These are phyloP conservation scores for Coremacera marginata DNA, from an alignment of 2,888 invertebrate species.

Conservation along the genomic window DNA sequence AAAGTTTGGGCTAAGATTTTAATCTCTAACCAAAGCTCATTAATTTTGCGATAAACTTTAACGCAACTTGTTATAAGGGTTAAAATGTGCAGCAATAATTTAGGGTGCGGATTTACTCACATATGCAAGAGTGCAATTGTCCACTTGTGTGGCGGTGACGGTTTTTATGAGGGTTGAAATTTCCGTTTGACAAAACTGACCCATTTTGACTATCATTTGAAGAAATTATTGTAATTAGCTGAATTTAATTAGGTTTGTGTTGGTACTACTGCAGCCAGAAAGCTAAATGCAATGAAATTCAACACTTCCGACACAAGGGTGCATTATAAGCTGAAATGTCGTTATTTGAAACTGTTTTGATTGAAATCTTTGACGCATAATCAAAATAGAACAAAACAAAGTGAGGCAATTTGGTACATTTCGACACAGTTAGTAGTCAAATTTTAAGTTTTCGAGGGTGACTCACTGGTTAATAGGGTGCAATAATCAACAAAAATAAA, in stretches of 20 bases:
- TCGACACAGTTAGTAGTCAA: background rate
- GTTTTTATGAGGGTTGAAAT: background rate
- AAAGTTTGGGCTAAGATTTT: conserved; percentile 7
- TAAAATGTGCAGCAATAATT: background rate
- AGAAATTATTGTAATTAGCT: background rate
- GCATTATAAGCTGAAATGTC: background rate
- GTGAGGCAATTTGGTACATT: background rate
- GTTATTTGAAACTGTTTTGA: conserved; percentile 26
- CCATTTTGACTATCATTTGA: background rate
- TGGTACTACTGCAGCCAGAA: background rate
- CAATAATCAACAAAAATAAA: too few species aligned
- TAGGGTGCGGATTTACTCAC: background rate
- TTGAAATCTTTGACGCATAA: conserved; percentile 6
- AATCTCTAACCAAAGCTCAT: conserved; percentile 13
- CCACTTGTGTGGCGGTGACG: background rate
- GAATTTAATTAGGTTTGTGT: background rate
- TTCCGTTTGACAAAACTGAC: background rate
- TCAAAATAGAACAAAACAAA: background rate
- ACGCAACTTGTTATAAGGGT: conserved; percentile 2
- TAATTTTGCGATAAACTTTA: conserved; percentile 13
- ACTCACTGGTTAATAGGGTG: too few species aligned
- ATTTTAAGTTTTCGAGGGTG: background rate
- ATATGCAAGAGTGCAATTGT: background rate
- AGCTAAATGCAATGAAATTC: too few species aligned
- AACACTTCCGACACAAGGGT: background rate